These are phyloP conservation scores for Odocoileus virginianus DNA, from an alignment of 2,113 vertebrate genomes.

Conservation along the genomic window DNA sequence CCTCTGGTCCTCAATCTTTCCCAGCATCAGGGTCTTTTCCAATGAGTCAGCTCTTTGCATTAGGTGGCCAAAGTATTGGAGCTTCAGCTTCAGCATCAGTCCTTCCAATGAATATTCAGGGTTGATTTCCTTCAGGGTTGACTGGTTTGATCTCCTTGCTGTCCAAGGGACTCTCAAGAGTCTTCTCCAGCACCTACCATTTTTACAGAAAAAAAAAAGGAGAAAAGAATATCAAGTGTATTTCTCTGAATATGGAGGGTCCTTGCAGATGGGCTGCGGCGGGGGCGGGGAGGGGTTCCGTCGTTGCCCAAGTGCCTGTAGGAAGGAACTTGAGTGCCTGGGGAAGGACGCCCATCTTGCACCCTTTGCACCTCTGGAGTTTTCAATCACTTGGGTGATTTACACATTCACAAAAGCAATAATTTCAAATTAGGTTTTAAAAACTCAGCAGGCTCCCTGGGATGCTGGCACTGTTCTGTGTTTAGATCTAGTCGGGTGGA, in stretches of 20 bases:
- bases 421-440: background rate
- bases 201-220: background rate
- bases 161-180: background rate
- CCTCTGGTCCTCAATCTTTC: background rate
- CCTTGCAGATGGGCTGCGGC: background rate
- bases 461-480: background rate
- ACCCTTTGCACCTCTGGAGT: background rate
- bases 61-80: background rate
- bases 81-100: background rate
- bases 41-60: background rate
- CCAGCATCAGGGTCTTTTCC: background rate
- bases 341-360: accelerated
- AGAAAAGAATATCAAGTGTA: too few species aligned
- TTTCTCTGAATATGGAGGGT: background rate
- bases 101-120: background rate
- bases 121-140: background rate
- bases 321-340: background rate
- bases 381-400: background rate
- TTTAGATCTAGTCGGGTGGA: background rate
- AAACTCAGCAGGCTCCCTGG: background rate
- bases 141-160: background rate
- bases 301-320: accelerated
- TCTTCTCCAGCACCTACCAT: background rate
- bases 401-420: background rate
- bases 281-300: accelerated